Evolutionary conservation across 37 sponge, comb jelly and placozoan genomes (phyloP).

Genomic region (Axinella damicornis): DNA sequence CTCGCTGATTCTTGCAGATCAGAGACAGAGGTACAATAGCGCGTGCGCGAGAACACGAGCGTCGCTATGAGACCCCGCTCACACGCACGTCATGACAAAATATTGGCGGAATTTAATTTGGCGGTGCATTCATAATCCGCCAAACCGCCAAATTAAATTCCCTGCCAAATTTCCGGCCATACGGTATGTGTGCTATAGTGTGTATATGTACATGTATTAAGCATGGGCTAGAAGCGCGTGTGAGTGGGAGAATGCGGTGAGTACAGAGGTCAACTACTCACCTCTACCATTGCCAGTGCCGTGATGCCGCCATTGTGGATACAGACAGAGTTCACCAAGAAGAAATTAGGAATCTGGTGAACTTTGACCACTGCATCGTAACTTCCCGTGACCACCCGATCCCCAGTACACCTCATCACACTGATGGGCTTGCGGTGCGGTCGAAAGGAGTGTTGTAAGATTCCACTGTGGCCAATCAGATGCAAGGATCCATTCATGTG

Average conservation of each 20-base stretch:
- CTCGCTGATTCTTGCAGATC: no score
- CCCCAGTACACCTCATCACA: conserved; percentile 40
- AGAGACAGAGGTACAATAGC: no score
- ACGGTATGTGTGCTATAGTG: background rate
- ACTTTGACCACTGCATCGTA: conserved; percentile 70
- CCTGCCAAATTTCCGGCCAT: no score
- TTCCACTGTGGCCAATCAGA: conserved; percentile 52
- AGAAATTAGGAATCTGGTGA: conserved; percentile 14
- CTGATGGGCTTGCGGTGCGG: conserved; percentile 65
- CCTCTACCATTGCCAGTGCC: conserved; percentile 37
- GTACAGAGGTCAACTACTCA: background rate
- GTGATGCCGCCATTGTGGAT: conserved; percentile 49
- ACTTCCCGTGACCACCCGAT: conserved; percentile 57
- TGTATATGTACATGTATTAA: conserved; percentile 3
- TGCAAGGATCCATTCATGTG: conserved; percentile 69
- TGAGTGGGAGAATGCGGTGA: background rate
- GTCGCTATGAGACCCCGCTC: no score
- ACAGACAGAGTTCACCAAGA: conserved; percentile 20
- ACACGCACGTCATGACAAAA: no score
- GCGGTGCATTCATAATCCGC: no score
- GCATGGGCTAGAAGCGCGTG: background rate
- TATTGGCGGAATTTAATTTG: no score
- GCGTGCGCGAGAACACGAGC: no score
- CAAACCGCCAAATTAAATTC: no score
- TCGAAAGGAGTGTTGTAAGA: conserved; percentile 14